Base-by-base conservation (phyloP, 2,888 invertebrate genomes). In the Eupithecia subumbrata region DNA sequence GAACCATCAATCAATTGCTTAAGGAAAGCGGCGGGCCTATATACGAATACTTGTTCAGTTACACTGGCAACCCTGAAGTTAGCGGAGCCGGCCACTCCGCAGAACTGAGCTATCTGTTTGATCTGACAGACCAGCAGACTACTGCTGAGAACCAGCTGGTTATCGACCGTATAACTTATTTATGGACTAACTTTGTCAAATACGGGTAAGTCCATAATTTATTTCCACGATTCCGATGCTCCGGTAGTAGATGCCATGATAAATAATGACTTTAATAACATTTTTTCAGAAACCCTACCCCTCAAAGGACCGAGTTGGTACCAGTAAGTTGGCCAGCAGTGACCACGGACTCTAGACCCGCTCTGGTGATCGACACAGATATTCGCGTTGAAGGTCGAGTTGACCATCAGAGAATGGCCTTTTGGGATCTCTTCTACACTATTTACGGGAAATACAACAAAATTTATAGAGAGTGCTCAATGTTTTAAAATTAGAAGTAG, bases 161-260 rank as follows among this genome's bases (percentile, higher is more conserved):
- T 40, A 81, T 83, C 9, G 88, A 92, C 64, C 88, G 90, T 18
- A 86, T 94, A 25, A 88, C 90, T 22, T 87, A 87, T 25, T 80
- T 94, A 74, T 94, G 94, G 94, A 80, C 90, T 0, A 94, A 94
- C 80, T 94, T 94, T 73, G 87, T 94, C 5, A 94, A 94, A 87
- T 89, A 87, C 78, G 94, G 93, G 94, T 94, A 85, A 87, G 88
- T 83, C 4, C 5, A 14, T 25, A 5, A 12, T 22, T 40, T 16
- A 34, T 67, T 67, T 64, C 30, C 18, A 64, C 30, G 30, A 40
- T 67, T 40, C 5, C 3, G 11, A 18, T 67, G 34, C 22, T 12
- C 18, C 3, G 16, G 9, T 40, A 5, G 60, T 60, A 14, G 25
- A 60, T 5, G 5, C 60, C 2, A 60, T 25, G 22, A 11, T 3